phyloP scores from a whole-genome alignment of 53 echinoderm and acorn worm genomes.

The Echinometra lucunter region DNA sequence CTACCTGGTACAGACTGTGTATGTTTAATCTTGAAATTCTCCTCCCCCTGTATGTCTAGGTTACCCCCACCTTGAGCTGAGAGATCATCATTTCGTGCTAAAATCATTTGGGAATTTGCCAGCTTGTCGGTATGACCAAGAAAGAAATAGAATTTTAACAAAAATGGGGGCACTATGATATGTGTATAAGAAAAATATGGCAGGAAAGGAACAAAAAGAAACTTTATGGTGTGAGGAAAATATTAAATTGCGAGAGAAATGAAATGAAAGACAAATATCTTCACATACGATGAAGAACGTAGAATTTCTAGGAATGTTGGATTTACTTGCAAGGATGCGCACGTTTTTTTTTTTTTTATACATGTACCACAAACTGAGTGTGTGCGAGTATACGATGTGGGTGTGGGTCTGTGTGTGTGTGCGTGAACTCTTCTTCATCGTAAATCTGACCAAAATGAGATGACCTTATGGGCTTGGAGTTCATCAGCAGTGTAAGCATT shows the following conservation, averaged over 20 bases:
- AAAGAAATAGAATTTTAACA: not conserved
- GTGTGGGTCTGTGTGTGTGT: constrained; percentile 32
- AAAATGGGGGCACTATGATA: constrained; percentile 15
- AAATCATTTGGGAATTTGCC: constrained; percentile 36
- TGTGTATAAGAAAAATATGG: not conserved
- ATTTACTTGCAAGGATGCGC: not conserved
- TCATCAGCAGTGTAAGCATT: constrained; percentile 61
- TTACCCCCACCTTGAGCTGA: not conserved
- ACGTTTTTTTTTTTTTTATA: too few relatives aligned
- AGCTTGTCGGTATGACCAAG: too few relatives aligned
- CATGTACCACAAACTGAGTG: not conserved
- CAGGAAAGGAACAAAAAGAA: not conserved
- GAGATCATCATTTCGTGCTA: constrained; percentile 39
- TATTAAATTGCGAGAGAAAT: too few relatives aligned
- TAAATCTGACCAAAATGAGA: constrained; percentile 35
- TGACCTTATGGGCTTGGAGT: constrained; percentile 14
- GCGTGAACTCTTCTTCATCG: constrained; percentile 20
- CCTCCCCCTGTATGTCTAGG: not conserved
- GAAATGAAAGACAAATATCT: not conserved
- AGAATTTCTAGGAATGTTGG: not conserved
- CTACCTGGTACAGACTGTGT: not conserved
- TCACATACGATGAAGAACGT: not conserved
- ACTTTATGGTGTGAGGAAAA: too few relatives aligned
- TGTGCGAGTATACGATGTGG: constrained; percentile 26
- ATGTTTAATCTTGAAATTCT: not conserved